Base-by-base conservation (phyloP, 2,888 invertebrate genomes). In the Dynastes tityus region DNA sequence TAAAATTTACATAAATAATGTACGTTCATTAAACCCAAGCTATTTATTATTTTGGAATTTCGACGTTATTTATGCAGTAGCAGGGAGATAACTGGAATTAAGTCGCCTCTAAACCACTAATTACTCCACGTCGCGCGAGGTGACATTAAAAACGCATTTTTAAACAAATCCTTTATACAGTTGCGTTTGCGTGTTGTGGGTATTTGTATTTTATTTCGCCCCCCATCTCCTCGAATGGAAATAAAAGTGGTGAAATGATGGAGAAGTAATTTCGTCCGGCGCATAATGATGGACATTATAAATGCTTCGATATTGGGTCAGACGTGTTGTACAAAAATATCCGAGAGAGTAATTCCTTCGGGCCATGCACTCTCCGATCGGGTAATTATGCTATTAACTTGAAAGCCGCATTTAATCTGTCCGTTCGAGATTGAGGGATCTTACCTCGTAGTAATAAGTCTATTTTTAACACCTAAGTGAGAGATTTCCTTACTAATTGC, bases 311-410 rank as follows among this genome's bases (percentile, higher is more conserved):
- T 49, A 68, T 68, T 49, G 51, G 49, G 49, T 49, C 61, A 61
- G 61, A 49, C 51, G 68, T 11, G 29, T 27, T 37, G 13, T 40
- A 68, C 49, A 49, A 68, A 68, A 45, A 68, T 49, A 68, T n/a
- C 16, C 68, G 49, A 45, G 49, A 45, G 68, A 49, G 29, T 27
- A 49, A 16, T 68, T 49, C 29, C 68, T 68, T 51, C 27, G 49
- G 68, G 68, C 22, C 45, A 68, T 51, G 16, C 68, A 68, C 51
- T 68, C 45, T 68, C 68, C 13, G 45, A 68, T 68, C 49, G 22
- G 68, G 37, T 68, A 49, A 68, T 68, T 68, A 68, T 27, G 68
- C 68, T 68, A 68, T 68, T 68, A 68, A 68, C 9, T 22, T 49
- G 16, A 45, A 68, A 68, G 51, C 32, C 37, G 68, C 49, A 22